phyloP scores from a whole-genome alignment of 1,140 invertebrate species.

The Calycopis cecrops region DNA sequence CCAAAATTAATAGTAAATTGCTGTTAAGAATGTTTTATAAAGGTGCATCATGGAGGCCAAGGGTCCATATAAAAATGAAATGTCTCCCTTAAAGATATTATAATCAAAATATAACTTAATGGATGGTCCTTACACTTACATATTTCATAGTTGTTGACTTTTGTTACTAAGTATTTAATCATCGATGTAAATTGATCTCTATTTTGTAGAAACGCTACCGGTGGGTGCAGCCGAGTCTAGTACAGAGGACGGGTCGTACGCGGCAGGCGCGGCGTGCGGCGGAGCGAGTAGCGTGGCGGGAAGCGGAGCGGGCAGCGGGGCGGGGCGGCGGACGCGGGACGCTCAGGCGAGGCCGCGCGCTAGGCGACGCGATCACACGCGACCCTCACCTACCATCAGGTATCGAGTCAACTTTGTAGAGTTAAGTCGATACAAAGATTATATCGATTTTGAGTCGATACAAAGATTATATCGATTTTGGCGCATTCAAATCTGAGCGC shows the following conservation, averaged over 20 bases:
- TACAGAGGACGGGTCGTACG: slow-evolving; percentile 44
- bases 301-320: slow-evolving; percentile 20
- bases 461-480: slow-evolving; percentile 11
- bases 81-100: no score
- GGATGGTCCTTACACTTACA: background rate
- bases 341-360: slow-evolving; percentile 21
- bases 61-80: no score
- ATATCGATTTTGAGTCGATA: slow-evolving; percentile 11
- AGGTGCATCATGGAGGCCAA: no score
- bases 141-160: no score
- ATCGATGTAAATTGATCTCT: background rate
- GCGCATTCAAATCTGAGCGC: no score
- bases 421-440: background rate
- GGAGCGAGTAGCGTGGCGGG: slow-evolving; percentile 20
- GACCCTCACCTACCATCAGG: slow-evolving; percentile 39
- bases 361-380: slow-evolving; percentile 35
- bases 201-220: slow-evolving; percentile 42
- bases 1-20: no score
- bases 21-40: no score
- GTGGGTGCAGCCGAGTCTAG: slow-evolving; percentile 42
- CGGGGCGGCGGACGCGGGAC: slow-evolving; percentile 17
- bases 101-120: no score
- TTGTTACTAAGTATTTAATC: background rate
- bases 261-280: slow-evolving; percentile 17
- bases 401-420: slow-evolving; percentile 6